phyloP scores from a whole-genome alignment of 2,888 invertebrate species.

The Tachina fera region DNA sequence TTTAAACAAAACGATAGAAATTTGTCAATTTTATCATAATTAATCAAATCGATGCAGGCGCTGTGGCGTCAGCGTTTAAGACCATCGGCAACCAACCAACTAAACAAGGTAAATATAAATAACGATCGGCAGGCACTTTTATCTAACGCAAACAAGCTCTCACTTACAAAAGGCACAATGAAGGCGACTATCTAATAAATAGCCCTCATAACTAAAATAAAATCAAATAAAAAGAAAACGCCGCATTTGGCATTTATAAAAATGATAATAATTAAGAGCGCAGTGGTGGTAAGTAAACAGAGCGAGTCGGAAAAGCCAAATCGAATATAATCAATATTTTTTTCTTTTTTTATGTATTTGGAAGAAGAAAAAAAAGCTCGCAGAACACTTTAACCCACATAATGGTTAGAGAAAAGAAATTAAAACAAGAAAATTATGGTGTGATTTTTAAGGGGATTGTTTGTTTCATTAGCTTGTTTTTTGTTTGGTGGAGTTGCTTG shows the following conservation, averaged over 20 bases:
- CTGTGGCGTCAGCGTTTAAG: conserved; percentile 71
- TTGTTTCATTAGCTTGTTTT: background rate
- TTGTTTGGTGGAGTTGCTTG: conserved; percentile 3
- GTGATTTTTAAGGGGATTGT: background rate
- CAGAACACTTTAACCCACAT: conserved; percentile 1
- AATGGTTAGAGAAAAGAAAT: background rate
- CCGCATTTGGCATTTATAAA: conserved; percentile 60
- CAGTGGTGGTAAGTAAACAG: background rate
- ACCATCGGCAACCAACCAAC: conserved; percentile 59
- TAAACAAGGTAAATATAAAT: background rate
- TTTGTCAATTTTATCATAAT: conserved; percentile 72
- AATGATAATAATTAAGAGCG: conserved; percentile 72
- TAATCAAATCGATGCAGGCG: conserved; percentile 74
- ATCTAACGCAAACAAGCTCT: background rate
- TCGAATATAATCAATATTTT: conserved; percentile 63
- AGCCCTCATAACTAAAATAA: conserved; percentile 66
- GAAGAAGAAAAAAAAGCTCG: conserved; percentile 6
- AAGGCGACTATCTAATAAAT: conserved; percentile 38
- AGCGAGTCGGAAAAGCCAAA: conserved; percentile 5
- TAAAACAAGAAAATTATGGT: background rate
- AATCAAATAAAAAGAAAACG: conserved; percentile 65
- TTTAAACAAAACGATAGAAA: conserved; percentile 69
- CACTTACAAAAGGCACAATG: background rate
- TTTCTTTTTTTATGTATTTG: background rate
- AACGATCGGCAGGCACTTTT: conserved; percentile 47